phyloP scores from a whole-genome alignment of 1,140 invertebrate genomes.

The Asbolus verrucosus region DNA sequence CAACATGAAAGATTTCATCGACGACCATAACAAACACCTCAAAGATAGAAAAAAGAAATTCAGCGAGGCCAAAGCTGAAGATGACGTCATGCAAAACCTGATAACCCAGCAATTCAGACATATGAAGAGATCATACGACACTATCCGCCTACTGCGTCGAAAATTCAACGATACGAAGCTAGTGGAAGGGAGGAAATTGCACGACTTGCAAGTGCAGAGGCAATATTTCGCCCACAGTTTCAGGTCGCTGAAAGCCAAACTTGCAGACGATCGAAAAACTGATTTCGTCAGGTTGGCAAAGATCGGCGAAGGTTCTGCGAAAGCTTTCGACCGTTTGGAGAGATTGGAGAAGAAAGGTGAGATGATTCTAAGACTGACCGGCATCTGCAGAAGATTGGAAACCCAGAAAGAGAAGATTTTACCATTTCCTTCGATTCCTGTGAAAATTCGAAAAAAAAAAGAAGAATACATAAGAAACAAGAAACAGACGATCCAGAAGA shows the following conservation, averaged over 20 bases:
- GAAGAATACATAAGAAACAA: conserved; percentile 40
- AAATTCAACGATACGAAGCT: conserved; percentile 48
- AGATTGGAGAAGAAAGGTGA: conserved; percentile 66
- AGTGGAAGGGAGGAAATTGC: conserved; percentile 43
- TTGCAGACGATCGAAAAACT: conserved; percentile 49
- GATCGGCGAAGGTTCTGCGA: conserved; percentile 50
- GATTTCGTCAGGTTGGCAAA: conserved; percentile 51
- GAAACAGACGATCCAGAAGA: conserved; percentile 4
- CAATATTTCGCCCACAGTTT: conserved; percentile 55
- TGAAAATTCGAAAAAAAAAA: conserved; percentile 31
- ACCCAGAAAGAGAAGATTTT: conserved; percentile 69
- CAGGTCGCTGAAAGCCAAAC: conserved; percentile 50
- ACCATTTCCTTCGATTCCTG: conserved; percentile 43
- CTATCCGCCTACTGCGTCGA: conserved; percentile 51
- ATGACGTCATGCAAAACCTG: conserved; percentile 54
- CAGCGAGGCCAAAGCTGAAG: conserved; percentile 49
- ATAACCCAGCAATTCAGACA: conserved; percentile 51
- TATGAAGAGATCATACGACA: conserved; percentile 47
- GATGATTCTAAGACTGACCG: conserved; percentile 67
- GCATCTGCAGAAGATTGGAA: conserved; percentile 70
- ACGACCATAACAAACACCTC: conserved; percentile 47
- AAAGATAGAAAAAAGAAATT: conserved; percentile 53
- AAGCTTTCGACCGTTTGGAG: conserved; percentile 53
- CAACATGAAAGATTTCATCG: conserved; percentile 51
- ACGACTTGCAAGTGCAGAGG: conserved; percentile 49